Evolutionary conservation across 2,888 invertebrate genomes (phyloP).

Genomic region (Drosophila merina): DNA sequence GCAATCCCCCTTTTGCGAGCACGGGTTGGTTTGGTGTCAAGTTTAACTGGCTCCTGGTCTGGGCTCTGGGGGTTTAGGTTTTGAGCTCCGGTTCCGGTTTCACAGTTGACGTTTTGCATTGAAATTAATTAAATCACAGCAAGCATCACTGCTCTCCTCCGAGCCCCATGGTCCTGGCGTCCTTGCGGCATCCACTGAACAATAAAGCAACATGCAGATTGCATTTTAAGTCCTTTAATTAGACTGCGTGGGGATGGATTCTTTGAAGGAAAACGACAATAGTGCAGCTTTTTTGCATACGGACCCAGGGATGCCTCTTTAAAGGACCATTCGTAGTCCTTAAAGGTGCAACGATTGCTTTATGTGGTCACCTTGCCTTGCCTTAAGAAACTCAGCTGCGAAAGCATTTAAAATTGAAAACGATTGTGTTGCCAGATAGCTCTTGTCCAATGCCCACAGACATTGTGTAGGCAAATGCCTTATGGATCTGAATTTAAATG

Average conservation of each 20-base stretch:
- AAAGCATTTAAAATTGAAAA: conserved; percentile 65
- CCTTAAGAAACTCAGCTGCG: conserved; percentile 6
- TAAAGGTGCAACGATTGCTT: neutral
- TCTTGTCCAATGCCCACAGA: neutral
- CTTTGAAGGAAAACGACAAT: conserved; percentile 37
- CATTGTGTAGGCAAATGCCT: conserved; percentile 68
- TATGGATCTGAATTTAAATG: conserved; percentile 74
- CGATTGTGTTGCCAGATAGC: neutral
- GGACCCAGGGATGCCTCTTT: conserved; percentile 29
- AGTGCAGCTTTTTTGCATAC: conserved; percentile 61
- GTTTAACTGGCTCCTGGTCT: conserved; percentile 52
- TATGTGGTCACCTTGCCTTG: neutral
- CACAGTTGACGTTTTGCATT: conserved; percentile 79
- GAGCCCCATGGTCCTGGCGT: conserved; percentile 4
- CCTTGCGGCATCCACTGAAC: conserved; percentile 43
- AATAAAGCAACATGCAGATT: conserved; percentile 52
- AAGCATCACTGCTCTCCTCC: conserved; percentile 45
- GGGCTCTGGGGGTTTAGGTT: conserved; percentile 43
- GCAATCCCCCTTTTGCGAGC: conserved; percentile 25
- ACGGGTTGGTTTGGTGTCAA: conserved; percentile 62
- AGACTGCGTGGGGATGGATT: conserved; percentile 37
- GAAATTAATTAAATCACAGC: conserved; percentile 82
- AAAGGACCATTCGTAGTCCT: conserved; percentile 10
- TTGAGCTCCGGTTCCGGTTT: conserved; percentile 69
- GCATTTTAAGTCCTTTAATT: conserved; percentile 73